These are phyloP conservation scores for Chiropotes sagulatus DNA, from an alignment of 2,797 vertebrate genomes.

Conservation along the genomic window DNA sequence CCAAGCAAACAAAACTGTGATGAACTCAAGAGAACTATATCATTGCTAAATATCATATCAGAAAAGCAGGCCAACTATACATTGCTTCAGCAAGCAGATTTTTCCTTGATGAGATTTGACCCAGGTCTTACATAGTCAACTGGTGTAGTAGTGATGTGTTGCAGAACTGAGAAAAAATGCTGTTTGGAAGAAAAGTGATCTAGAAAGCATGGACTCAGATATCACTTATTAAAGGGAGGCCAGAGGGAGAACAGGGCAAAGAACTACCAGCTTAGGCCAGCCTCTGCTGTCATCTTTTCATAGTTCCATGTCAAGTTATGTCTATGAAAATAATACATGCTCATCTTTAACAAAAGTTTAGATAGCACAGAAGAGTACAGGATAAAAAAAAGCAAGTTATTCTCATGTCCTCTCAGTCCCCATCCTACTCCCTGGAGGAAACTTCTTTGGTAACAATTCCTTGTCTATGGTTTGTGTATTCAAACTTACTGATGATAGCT, in stretches of 20 bases:
- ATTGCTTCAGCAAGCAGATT: background rate
- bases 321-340: background rate
- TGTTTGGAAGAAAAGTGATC: background rate
- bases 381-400: background rate
- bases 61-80: background rate
- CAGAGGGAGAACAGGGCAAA: background rate
- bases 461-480: background rate
- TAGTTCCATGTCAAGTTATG: background rate
- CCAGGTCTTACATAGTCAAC: background rate
- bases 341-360: background rate
- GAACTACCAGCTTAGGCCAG: background rate
- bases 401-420: background rate
- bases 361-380: background rate
- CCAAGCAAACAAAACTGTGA: background rate
- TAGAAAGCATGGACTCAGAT: background rate
- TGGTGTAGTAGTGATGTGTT: background rate
- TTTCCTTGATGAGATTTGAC: background rate
- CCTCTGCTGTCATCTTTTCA: background rate
- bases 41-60: background rate
- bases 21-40: background rate
- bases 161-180: background rate
- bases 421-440: background rate
- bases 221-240: background rate
- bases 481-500: background rate
- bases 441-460: background rate